Base-by-base conservation (phyloP, 2,797 vertebrate species). In the Naso thynnoides region DNA sequence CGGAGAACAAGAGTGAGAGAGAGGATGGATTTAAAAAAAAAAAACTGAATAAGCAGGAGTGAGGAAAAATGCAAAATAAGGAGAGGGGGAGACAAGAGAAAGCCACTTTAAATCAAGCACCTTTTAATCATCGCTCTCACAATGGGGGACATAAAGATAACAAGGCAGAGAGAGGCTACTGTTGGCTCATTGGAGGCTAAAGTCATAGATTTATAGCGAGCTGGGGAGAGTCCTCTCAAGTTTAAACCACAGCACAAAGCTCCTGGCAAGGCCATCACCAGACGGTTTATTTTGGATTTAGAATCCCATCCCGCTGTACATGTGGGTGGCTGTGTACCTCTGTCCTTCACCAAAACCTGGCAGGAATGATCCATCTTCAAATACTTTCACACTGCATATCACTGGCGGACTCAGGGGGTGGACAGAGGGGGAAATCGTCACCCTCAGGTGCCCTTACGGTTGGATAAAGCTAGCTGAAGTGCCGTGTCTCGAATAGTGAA, bases 51-150 rank as follows among this genome's bases (percentile, higher is more conserved):
- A 29, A 64, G 39, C 62, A 75, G 6, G 31, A 83, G 36, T 1
- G 1, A 63, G 13, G 57, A 56, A 74, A 77, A 78, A 76, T 75
- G 57, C 39, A 27, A 76, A 85, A 78, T 67, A 55, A 68, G 23
- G 42, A 64, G 48, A 74, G 49, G 23, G 42, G 62, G 48, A 73
- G 52, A 56, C 8, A 13, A 70, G 57, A 50, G 41, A 63, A 70
- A 76, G 71, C 44, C 78, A 84, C 83, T 91, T 90, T 88, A 85
- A 88, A 87, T 86, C 74, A 81, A 88, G 80, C 65, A 91, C 76
- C 73, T 86, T 88, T 89, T 89, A 85, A 88, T 87, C 82, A 84
- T 71, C 11, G 15, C 41, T 26, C 50, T 81, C 72, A 88, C 85
- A 89, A 86, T 75, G 47, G 83, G 82, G 77, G 70, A 70, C 70